phyloP scores from a whole-genome alignment of 2,888 invertebrate genomes.

The Nomada hirtipes region DNA sequence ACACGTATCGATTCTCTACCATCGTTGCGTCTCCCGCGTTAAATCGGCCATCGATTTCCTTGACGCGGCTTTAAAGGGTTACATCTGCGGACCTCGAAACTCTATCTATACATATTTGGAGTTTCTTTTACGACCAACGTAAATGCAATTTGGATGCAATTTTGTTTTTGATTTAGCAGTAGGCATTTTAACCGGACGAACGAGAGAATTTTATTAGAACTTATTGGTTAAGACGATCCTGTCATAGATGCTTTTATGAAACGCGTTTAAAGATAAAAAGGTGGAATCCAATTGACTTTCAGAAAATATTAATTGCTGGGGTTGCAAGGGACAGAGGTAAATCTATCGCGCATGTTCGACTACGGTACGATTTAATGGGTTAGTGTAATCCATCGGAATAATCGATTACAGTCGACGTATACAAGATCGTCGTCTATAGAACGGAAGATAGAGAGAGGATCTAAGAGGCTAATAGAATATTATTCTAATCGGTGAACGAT shows the following conservation, averaged over 20 bases:
- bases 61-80: not conserved
- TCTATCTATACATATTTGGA: not conserved
- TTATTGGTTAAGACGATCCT: no score
- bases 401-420: slow-evolving; percentile 8
- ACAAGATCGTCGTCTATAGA: not conserved
- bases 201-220: no score
- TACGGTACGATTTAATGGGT: slow-evolving; percentile 1
- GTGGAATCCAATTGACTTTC: no score
- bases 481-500: slow-evolving; percentile 27
- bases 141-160: no score
- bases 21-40: slow-evolving; percentile 41
- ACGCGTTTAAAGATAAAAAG: no score
- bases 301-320: no score
- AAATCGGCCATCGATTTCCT: slow-evolving; percentile 35
- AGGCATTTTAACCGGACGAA: no score
- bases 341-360: not conserved
- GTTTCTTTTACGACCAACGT: not conserved
- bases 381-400: not conserved
- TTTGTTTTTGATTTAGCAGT: no score
- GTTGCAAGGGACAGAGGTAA: no score
- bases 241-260: no score
- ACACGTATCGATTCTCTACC: slow-evolving; percentile 54
- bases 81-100: not conserved
- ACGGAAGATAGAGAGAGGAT: not conserved
- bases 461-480: slow-evolving; percentile 3